These are phyloP conservation scores for Acromyrmex heyeri DNA, from an alignment of 1,140 invertebrate genomes.

Conservation along the genomic window DNA sequence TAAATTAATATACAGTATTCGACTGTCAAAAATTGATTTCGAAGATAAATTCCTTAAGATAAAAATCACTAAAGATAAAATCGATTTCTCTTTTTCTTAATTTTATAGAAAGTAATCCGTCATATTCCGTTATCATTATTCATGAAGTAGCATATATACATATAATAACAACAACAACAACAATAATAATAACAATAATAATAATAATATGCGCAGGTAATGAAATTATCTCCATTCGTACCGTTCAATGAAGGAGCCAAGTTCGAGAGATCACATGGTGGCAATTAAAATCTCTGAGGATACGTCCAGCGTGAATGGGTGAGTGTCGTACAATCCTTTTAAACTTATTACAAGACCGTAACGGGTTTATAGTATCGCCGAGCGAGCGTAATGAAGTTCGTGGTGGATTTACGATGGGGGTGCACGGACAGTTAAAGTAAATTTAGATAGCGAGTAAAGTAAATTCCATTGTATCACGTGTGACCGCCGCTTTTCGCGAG, in stretches of 20 bases:
- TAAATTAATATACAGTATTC: neutral
- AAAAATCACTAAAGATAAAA: neutral
- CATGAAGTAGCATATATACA: neutral
- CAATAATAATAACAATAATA: no score
- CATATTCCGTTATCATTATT: neutral
- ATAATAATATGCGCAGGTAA: neutral
- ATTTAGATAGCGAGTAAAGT: conserved; percentile 50
- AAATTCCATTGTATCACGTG: conserved; percentile 38
- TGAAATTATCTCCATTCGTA: neutral
- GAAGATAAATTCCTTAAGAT: neutral
- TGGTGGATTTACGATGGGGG: conserved; percentile 46
- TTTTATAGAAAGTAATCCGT: neutral
- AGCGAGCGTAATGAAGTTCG: conserved; percentile 61
- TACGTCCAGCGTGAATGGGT: conserved; percentile 40
- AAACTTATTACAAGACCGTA: conserved; percentile 70
- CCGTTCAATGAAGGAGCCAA: neutral
- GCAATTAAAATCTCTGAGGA: conserved; percentile 7
- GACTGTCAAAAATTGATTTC: neutral
- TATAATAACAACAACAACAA: no score
- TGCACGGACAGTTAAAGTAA: conserved; percentile 39
- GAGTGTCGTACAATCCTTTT: conserved; percentile 64
- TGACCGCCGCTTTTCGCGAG: neutral
- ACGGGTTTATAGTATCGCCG: conserved; percentile 67
- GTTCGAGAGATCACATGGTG: conserved; percentile 32
- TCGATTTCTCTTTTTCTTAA: neutral